A percentile compares a stretch with the other conserved stretches of the same genome.
Evolutionary conservation across 2,113 vertebrate genomes (phyloP).

Genomic region (Nothocercus nigrocapillus): DNA sequence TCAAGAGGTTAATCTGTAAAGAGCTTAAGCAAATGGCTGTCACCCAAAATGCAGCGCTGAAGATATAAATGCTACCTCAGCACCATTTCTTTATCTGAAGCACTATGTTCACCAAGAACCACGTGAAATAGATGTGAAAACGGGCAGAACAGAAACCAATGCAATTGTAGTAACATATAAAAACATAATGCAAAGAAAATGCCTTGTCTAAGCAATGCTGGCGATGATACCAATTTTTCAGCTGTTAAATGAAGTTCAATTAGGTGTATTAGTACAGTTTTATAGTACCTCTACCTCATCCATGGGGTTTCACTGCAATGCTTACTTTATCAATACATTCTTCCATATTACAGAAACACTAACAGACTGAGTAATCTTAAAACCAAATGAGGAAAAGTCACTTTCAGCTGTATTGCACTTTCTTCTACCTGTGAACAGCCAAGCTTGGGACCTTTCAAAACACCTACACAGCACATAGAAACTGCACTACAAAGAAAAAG

Average conservation of each 20-base stretch:
- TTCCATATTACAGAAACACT: neutral
- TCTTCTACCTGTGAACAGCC: neutral
- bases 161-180: neutral
- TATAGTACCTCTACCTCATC: neutral
- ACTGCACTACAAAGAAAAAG: neutral
- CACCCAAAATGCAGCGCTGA: neutral
- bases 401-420: neutral
- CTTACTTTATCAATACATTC: neutral
- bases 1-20: neutral
- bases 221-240: neutral
- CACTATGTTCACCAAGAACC: neutral
- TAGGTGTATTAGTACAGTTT: neutral
- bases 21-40: neutral
- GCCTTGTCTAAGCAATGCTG: neutral
- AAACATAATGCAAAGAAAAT: neutral
- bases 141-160: neutral
- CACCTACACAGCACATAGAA: neutral
- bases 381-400: neutral
- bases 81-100: neutral
- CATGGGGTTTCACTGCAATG: neutral
- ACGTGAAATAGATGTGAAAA: neutral
- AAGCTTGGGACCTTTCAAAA: no score
- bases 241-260: neutral
- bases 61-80: neutral
- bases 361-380: neutral